Evolutionary conservation across 1,140 invertebrate species (phyloP).

Genomic region (Saccostrea echinata): DNA sequence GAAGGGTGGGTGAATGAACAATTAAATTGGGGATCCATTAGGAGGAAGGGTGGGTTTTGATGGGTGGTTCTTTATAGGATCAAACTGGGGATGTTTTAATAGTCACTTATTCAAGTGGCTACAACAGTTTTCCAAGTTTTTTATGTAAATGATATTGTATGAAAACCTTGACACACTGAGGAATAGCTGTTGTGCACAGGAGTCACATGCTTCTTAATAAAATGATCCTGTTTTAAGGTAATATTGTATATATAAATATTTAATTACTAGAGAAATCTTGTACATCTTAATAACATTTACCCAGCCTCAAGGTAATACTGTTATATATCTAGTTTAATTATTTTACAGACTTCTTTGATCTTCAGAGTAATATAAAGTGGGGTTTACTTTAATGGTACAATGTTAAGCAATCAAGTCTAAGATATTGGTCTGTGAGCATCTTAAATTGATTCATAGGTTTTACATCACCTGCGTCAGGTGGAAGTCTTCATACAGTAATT

Average conservation of each 20-base stretch:
- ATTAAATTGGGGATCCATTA: too few species aligned
- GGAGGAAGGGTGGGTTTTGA: too few species aligned
- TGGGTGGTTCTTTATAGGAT: too few species aligned
- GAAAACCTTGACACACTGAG: too few species aligned
- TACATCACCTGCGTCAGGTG: conserved; percentile 61
- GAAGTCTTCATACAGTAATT: conserved; percentile 60
- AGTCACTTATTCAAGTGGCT: too few species aligned
- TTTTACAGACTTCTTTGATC: background rate
- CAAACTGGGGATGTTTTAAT: too few species aligned
- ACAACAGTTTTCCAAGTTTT: too few species aligned
- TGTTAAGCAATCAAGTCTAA: background rate
- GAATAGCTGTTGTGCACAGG: background rate
- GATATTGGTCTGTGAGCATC: background rate
- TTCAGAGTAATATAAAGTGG: background rate
- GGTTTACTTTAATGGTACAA: background rate
- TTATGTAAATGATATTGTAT: too few species aligned
- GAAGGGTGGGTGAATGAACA: too few species aligned
- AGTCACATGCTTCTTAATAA: background rate
- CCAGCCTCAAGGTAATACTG: background rate
- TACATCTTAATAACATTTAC: background rate
- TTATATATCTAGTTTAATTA: background rate
- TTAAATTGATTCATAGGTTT: background rate
- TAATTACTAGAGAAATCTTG: background rate
- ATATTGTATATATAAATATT: background rate
- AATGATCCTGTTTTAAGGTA: background rate